Conservation (phyloP, 2,888 invertebrate species). For the Drosophila nr. fundita region DNA sequence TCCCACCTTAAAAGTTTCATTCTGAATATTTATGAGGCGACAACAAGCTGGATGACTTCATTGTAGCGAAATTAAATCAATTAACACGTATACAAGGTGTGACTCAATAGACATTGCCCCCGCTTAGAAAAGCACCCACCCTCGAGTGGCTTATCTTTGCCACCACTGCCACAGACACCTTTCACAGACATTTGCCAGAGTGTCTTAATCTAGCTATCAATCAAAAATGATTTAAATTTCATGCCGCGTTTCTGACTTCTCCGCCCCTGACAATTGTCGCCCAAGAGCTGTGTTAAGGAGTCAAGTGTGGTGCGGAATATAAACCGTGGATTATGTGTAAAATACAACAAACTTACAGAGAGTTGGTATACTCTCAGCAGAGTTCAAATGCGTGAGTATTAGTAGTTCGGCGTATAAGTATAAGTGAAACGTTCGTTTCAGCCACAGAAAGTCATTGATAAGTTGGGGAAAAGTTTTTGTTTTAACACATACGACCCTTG, state of each 20-base stretch:
- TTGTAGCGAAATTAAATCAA: slow-evolving; percentile 78
- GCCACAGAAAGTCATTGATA: not conserved
- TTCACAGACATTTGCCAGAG: slow-evolving; percentile 12
- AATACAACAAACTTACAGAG: not conserved
- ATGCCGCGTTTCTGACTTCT: slow-evolving; percentile 57
- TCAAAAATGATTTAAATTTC: slow-evolving; percentile 83
- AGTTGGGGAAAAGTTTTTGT: not conserved
- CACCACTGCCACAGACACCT: slow-evolving; percentile 28
- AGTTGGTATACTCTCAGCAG: not conserved
- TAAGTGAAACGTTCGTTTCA: not conserved
- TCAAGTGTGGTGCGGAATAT: slow-evolving; percentile 8
- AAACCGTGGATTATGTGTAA: slow-evolving; percentile 10
- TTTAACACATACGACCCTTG: not conserved
- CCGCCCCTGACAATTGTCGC: not conserved
- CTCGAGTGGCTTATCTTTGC: slow-evolving; percentile 40
- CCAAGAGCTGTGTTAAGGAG: slow-evolving; percentile 2
- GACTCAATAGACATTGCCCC: slow-evolving; percentile 25
- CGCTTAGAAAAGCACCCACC: slow-evolving; percentile 1
- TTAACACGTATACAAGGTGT: slow-evolving; percentile 68
- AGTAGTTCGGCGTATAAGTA: not conserved
- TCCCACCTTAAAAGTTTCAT: slow-evolving; percentile 7
- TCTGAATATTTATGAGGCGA: slow-evolving; percentile 70
- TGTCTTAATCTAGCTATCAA: slow-evolving; percentile 80
- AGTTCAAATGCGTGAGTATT: not conserved
- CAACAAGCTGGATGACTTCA: slow-evolving; percentile 69